Evolutionary conservation across 2,888 invertebrate genomes (phyloP), one percentile per base, ranked within the genome.

Genomic region (Prenolepis imparis): DNA sequence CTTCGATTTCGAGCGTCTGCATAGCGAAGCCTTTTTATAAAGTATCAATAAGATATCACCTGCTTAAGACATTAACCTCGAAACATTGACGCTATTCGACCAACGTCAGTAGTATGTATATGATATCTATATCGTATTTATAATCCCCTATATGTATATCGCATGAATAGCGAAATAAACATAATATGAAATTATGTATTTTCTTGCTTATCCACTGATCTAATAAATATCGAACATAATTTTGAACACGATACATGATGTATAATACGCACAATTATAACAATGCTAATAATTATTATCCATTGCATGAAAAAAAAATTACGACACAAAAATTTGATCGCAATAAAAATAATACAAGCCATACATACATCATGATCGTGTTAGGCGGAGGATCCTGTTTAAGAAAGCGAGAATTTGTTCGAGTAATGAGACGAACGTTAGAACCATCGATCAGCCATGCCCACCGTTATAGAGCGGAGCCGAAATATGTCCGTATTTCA

Each of bases 1-100:
- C 87, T 91, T 90, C 75, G 70, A 82, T 84, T 78, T 77, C 84
- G 74, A 67, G 73, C 83, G 66, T 70, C 78, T 77, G 82, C 70
- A n/a, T 75, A 72, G 80, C 82, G 78, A 68, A 64, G 73, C 81
- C 81, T 85, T 77, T 87, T 85, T 78, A 83, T 77, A 24, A 73
- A 82, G 85, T 87, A 87, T 86, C 89, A 89, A 89, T 89, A 83
- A 87, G 90, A 86, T 88, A 91, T 91, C 91, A 91, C 91, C 90
- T 90, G 91, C 87, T 84, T 81, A 78, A 85, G 83, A 86, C 83
- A 84, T 82, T 78, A 66, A 61, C 61, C 68, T 41, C 82, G 87
- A 83, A 85, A 89, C 81, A 85, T 72, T 36, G 75, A 73, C 41
- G 67, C 66, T 80, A 80, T 61, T 61, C 59, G 66, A 59, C 24